Base-by-base conservation (phyloP, 2,888 invertebrate species). In the Xestobium rufovillosum region DNA sequence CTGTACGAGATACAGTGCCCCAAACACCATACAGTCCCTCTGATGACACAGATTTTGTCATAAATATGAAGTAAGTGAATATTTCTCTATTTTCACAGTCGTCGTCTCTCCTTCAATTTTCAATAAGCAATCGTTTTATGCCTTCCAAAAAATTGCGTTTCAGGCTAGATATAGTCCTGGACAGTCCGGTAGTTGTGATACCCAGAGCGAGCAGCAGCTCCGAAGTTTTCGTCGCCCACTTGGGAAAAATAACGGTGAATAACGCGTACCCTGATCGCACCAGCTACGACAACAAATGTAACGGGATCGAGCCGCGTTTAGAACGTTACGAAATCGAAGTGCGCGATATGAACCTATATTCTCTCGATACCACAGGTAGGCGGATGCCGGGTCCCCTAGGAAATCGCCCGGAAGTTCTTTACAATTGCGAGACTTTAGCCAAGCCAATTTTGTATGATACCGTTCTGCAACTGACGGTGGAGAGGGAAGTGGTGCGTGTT, bases 361-460 rank as follows among this genome's bases (percentile, higher is more conserved):
- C 91, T 0, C 61, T 86, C 30, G 79, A 85, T 52, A 74, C 81
- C 3, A 68, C 59, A 26, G 61, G 59, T 12, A 54, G 71, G 42
- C 64, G 69, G 45, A 63, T 52, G 2, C 59, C 58, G 1, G 60
- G 60, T 26, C 56, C 58, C n/a, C 47, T 52, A 48, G 52, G 46
- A 45, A 51, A 55, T 13, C 54, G 57, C 38, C 55, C 84, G 37
- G 80, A 80, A 56, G 75, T 81, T 47, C 67, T 86, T 47, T 89
- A 90, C 65, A 78, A 77, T 45, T 85, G 83, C 59, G 72, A 75
- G 41, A 69, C 76, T 35, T 72, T 75, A 41, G 88, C 87, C n/a
- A 78, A 79, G 52, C 88, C 92, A 3, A 87, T 95, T 57, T 67
- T 95, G 43, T 89, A 94, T 65, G 83, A 94, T 63, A 94, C 94